Evolutionary conservation across 2,888 invertebrate species (phyloP), one percentile per base, ranked within the genome.

Genomic region (Zootermopsis nevadensis): DNA sequence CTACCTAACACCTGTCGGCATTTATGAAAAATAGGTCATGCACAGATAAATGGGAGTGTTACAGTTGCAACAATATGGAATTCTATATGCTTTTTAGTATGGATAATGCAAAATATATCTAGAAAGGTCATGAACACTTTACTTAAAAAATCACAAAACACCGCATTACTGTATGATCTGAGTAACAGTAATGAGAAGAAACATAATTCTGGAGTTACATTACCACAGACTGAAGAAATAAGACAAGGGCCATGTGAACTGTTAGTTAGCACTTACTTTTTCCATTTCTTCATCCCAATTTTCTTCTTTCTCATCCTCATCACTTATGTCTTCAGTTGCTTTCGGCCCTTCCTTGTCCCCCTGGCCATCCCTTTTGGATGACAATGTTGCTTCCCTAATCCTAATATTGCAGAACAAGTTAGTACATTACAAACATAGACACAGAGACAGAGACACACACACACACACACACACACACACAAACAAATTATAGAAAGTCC

Each of bases 291-390:
- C 84, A 72, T 84, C 85, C 84, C 84, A 84, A 53, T 84, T 83
- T 38, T 82, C 84, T 66, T 81, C 84, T 33, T 85, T 84, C 27
- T 83, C 82, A 30, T 84, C 84, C 24, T 84, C 84, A 19, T 84
- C 82, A 74, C 82, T 82, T 19, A 76, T 82, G 31, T 85, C 85
- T 60, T 85, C 84, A n/a, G 83, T 83, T 1, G 80, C 80, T 66
- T 85, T 82, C 10, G 35, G 33, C 30, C 80, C 66, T 77, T 77
- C 81, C 55, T 83, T 81, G 1, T 38, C 77, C 24, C 33, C 38
- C 19, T 48, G 48, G 27, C 42, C 76, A 30, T 82, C 82, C 42
- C 76, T 84, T 69, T 84, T 84, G n/a, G 77, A 24, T 10, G 83
- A 72, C 27, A 81, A n/a, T n/a, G 82, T 66, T 60, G 77, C 74